phyloP scores from a whole-genome alignment of 2,113 vertebrate species.

The Chlorocebus sabaeus region DNA sequence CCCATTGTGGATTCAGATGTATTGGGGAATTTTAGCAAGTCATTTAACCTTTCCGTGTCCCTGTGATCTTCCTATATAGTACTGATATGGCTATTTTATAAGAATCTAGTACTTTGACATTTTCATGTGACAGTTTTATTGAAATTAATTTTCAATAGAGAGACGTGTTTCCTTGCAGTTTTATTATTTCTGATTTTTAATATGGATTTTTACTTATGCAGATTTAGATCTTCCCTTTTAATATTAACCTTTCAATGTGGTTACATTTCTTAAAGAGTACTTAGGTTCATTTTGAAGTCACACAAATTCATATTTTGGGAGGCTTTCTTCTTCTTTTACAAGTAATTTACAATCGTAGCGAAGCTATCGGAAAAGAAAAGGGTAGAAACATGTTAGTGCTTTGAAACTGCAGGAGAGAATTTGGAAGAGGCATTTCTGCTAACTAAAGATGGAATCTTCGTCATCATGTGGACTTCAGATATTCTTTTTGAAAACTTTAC shows the following conservation, averaged over 20 bases:
- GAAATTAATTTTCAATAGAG: constrained; percentile 37
- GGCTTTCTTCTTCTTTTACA: constrained; percentile 34
- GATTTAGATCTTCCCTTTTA: constrained; percentile 15
- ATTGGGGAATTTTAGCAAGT: constrained; percentile 10
- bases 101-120: neutral
- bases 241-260: constrained; percentile 3
- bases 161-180: neutral
- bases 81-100: constrained; percentile 15
- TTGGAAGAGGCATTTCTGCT: neutral
- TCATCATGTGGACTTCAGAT: neutral
- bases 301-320: constrained; percentile 62
- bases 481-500: constrained; percentile 23
- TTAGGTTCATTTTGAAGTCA: constrained; percentile 49
- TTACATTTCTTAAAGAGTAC: neutral
- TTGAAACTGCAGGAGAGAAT: neutral
- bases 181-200: constrained; percentile 46
- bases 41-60: neutral
- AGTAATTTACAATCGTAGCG: neutral
- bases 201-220: neutral
- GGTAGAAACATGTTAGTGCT: neutral
- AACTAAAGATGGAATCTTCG: neutral
- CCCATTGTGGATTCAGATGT: constrained; percentile 15
- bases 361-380: neutral
- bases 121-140: constrained; percentile 12
- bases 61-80: neutral